These are phyloP conservation scores for Egretta garzetta DNA, from an alignment of 2,113 vertebrate species.

Conservation along the genomic window DNA sequence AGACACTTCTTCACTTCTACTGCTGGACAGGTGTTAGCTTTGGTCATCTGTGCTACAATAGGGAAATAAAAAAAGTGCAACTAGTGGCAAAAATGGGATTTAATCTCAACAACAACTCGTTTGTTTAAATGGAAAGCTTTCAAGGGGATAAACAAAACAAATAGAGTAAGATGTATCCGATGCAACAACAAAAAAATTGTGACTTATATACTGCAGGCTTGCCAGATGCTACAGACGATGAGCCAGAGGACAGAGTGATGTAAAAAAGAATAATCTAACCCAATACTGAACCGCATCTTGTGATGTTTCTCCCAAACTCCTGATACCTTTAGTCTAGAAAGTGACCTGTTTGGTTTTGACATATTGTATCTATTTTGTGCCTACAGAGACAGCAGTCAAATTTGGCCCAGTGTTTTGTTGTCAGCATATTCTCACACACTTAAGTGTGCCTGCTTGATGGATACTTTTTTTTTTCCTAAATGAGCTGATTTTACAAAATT, in stretches of 20 bases:
- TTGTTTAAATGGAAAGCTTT: neutral
- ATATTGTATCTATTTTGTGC: neutral
- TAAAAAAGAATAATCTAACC: neutral
- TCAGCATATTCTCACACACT: neutral
- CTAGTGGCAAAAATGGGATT: neutral
- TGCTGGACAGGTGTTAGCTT: neutral
- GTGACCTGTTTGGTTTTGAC: neutral
- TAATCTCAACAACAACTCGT: neutral
- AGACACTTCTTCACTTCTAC: neutral
- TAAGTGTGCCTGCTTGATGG: neutral
- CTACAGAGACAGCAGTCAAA: neutral
- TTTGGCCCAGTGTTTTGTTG: neutral
- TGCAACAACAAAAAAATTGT: neutral
- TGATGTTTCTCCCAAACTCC: neutral
- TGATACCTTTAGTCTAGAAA: neutral
- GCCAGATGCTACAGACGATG: neutral
- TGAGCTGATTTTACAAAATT: constrained; percentile 71
- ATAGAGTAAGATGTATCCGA: neutral
- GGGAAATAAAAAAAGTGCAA: neutral
- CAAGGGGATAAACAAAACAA: neutral
- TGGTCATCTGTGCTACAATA: neutral
- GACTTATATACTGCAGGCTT: neutral
- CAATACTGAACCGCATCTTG: neutral
- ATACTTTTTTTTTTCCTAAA: constrained; percentile 46
- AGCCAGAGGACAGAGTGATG: neutral